Conservation (phyloP, 2,797 vertebrate species). For the Syngnathus acus region DNA sequence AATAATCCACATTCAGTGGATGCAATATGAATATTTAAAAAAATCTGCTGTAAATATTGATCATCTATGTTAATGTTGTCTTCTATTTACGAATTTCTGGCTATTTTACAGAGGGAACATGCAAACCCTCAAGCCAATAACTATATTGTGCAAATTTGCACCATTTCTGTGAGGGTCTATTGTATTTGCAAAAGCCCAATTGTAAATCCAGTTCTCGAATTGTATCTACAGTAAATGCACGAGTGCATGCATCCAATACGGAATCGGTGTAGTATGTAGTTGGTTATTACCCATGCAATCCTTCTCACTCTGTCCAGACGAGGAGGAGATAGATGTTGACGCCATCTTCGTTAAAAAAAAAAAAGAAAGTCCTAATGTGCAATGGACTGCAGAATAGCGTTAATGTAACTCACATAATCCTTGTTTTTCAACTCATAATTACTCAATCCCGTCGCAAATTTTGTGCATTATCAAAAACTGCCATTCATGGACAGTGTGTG, state of each 20-base stretch:
- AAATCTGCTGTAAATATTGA: not conserved
- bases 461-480: not conserved
- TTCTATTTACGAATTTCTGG: not conserved
- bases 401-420: not conserved
- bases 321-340: not conserved
- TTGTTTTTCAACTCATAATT: not conserved
- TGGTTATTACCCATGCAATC: not conserved
- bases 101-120: not conserved
- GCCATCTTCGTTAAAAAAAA: not conserved
- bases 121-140: not conserved
- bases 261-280: not conserved
- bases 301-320: slow-evolving; percentile 1
- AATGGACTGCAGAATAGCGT: not conserved
- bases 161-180: not conserved
- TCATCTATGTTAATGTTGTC: not conserved
- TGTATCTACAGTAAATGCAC: not conserved
- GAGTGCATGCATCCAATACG: not conserved
- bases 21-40: not conserved
- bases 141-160: not conserved
- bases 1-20: not conserved
- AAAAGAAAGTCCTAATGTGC: not conserved
- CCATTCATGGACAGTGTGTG: not conserved
- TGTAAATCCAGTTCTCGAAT: not conserved
- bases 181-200: not conserved
- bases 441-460: not conserved